Evolutionary conservation across 2,797 vertebrate genomes (phyloP).

Genomic region (Etheostoma nigrum): DNA sequence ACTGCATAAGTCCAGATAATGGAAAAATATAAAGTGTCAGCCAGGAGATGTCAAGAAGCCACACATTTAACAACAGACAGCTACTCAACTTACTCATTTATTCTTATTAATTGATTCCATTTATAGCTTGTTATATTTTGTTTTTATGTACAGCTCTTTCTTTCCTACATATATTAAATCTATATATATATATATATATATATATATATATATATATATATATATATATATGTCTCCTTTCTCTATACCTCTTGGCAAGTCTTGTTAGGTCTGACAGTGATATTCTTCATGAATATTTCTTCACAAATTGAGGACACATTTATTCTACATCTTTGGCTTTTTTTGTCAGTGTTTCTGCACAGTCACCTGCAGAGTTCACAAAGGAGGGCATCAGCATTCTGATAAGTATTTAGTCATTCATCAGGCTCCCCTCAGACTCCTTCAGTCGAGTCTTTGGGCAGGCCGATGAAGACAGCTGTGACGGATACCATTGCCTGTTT

Average conservation of each 20-base stretch:
- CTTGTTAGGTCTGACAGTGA: neutral
- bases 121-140: neutral
- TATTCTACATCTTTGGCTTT: neutral
- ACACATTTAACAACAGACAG: too few relatives aligned
- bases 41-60: too few relatives aligned
- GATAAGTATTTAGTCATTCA: neutral
- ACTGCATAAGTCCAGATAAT: too few relatives aligned
- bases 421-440: neutral
- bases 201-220: too few relatives aligned
- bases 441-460: neutral
- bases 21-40: too few relatives aligned
- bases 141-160: neutral
- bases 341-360: slow-evolving; percentile 4
- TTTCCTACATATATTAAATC: too few relatives aligned
- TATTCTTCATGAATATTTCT: neutral
- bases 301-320: neutral
- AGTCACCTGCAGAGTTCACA: neutral
- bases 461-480: neutral
- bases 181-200: too few relatives aligned
- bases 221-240: neutral
- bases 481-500: neutral
- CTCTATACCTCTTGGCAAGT: neutral
- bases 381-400: slow-evolving; percentile 10
- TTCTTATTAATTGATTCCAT: neutral
- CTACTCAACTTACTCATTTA: too few relatives aligned